These are phyloP conservation scores for Drosophila atroscutellata DNA, from an alignment of 2,888 invertebrate genomes.

Conservation along the genomic window DNA sequence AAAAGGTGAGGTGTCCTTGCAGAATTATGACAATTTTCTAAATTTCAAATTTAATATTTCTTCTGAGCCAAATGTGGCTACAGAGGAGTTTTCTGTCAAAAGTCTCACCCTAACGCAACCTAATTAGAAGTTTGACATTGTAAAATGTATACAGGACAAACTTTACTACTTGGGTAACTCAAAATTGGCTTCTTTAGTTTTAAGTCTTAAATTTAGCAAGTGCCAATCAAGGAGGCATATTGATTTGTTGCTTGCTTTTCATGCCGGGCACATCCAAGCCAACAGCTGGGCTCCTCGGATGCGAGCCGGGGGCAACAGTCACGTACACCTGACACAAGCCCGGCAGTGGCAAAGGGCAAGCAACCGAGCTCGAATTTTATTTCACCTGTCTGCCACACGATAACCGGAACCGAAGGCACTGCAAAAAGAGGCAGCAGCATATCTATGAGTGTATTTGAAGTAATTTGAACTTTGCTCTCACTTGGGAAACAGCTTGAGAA, in stretches of 20 bases:
- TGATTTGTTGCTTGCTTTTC: constrained; percentile 57
- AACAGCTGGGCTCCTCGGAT: constrained; percentile 31
- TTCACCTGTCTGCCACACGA: constrained; percentile 61
- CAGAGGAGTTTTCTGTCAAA: not conserved
- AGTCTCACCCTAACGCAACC: not conserved
- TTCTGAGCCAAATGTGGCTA: not conserved
- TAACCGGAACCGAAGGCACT: constrained; percentile 19
- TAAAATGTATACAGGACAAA: not conserved
- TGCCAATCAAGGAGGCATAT: constrained; percentile 74
- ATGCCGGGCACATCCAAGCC: constrained; percentile 39
- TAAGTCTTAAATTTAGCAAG: constrained; percentile 62
- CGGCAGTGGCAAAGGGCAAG: constrained; percentile 46
- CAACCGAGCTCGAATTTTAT: constrained; percentile 57
- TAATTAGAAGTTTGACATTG: not conserved
- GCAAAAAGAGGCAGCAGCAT: constrained; percentile 4
- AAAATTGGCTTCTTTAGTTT: constrained; percentile 12
- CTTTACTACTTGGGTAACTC: not conserved
- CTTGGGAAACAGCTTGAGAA: not conserved
- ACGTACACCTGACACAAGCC: constrained; percentile 65
- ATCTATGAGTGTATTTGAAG: not conserved
- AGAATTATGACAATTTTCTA: not conserved
- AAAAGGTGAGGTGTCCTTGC: not conserved
- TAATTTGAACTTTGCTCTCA: constrained; percentile 11
- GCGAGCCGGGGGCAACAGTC: constrained; percentile 58
- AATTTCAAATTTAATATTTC: not conserved